Conservation (phyloP, 2,888 invertebrate species). For the Macrosiphum euphorbiae region DNA sequence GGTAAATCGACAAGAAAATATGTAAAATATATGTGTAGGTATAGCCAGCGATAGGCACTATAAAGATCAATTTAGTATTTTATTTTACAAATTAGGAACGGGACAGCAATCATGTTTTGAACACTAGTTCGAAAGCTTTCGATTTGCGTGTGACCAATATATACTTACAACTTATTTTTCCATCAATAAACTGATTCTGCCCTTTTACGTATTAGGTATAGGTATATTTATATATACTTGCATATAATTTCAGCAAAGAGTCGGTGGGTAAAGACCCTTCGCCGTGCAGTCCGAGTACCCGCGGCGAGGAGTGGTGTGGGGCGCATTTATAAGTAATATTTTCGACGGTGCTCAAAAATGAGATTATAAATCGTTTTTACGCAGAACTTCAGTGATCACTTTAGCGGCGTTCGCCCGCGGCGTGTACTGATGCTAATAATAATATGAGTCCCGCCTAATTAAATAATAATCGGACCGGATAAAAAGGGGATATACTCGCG, state of each 20-base stretch:
- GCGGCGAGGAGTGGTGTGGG: not conserved
- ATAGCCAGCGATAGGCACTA: not conserved
- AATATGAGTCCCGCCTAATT: not conserved
- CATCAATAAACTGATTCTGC: not conserved
- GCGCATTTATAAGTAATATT: not conserved
- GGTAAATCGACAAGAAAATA: not conserved
- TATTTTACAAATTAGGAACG: not conserved
- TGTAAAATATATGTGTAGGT: not conserved
- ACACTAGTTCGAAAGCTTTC: not conserved
- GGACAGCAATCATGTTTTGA: not conserved
- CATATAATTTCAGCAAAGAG: not conserved
- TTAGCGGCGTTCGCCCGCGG: not conserved
- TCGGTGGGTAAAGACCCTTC: not conserved
- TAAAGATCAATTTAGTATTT: not conserved
- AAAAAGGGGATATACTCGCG: not conserved
- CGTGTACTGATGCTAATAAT: not conserved
- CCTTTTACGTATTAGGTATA: not conserved
- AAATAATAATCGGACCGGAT: constrained; percentile 54
- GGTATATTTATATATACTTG: not conserved
- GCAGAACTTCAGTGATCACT: not conserved
- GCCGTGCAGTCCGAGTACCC: not conserved
- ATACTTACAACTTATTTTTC: not conserved
- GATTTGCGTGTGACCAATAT: not conserved
- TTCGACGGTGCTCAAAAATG: not conserved
- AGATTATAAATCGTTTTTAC: constrained; percentile 51